These are phyloP conservation scores for Polyodon spathula DNA, from an alignment of 2,113 vertebrate genomes.

Conservation along the genomic window DNA sequence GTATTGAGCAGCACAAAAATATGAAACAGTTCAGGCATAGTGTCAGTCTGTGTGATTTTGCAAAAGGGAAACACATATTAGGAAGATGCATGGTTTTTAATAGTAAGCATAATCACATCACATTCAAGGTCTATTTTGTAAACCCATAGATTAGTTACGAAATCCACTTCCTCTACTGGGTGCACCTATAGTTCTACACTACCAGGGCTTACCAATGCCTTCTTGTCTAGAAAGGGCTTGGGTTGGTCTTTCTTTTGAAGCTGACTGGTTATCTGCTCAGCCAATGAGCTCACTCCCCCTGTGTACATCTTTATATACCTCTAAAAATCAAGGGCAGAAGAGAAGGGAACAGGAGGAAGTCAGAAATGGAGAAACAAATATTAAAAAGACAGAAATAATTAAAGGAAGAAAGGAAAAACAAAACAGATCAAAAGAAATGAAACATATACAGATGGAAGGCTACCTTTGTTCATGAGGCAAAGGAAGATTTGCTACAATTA, in stretches of 20 bases:
- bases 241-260: slow-evolving; percentile 80
- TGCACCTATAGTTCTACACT: slow-evolving; percentile 19
- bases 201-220: slow-evolving; percentile 81
- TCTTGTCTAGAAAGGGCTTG: slow-evolving; percentile 79
- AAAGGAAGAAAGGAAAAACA: slow-evolving; percentile 3
- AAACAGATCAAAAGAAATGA: slow-evolving; percentile 3
- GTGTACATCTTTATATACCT: slow-evolving; percentile 93
- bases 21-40: too few species aligned
- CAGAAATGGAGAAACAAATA: not conserved
- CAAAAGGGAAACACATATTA: too few species aligned
- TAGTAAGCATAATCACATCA: too few species aligned
- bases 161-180: slow-evolving; percentile 5
- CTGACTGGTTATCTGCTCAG: slow-evolving; percentile 94
- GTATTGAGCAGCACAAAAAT: too few species aligned
- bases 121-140: too few species aligned
- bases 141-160: too few species aligned
- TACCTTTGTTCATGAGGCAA: too few species aligned
- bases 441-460: not conserved
- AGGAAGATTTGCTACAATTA: too few species aligned
- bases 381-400: not conserved
- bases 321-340: slow-evolving; percentile 52
- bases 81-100: too few species aligned
- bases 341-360: slow-evolving; percentile 21
- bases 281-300: slow-evolving; percentile 88
- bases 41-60: too few species aligned